Evolutionary conservation across 2,113 vertebrate genomes (phyloP).

Genomic region (Mormyrus iriodes): DNA sequence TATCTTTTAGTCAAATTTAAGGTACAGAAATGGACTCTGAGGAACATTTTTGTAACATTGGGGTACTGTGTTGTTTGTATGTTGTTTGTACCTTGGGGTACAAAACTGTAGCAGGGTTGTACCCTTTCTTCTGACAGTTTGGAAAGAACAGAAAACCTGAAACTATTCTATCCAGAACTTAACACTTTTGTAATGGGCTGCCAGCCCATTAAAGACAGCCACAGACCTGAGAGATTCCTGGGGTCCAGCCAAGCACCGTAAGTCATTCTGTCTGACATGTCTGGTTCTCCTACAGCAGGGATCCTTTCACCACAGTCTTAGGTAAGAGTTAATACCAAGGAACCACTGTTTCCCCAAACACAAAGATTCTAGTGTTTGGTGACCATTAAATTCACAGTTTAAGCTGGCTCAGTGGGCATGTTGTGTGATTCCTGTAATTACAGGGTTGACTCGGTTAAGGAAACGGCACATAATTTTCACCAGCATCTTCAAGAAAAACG

Average conservation of each 20-base stretch:
- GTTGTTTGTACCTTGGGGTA: not conserved
- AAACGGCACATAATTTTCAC: not conserved
- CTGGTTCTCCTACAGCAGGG: not conserved
- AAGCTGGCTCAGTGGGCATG: not conserved
- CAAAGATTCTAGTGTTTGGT: not conserved
- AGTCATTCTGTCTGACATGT: not conserved
- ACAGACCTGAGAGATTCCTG: not conserved
- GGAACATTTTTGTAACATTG: not conserved
- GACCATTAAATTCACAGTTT: not conserved
- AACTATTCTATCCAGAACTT: not conserved
- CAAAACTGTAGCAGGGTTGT: too few relatives aligned
- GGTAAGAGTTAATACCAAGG: not conserved
- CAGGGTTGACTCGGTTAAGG: not conserved
- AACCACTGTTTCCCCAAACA: slow-evolving; percentile 1
- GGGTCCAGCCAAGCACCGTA: not conserved
- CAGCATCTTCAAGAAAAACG: not conserved
- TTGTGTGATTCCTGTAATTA: not conserved
- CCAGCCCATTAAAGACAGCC: not conserved
- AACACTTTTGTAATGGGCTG: not conserved
- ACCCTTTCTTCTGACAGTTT: not conserved
- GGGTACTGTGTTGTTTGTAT: too few relatives aligned
- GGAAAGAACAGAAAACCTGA: not conserved
- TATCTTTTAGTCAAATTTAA: too few relatives aligned
- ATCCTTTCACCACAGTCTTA: not conserved
- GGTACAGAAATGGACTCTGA: not conserved